Base-by-base conservation (phyloP, 1,140 invertebrate genomes). In the Ephestia elutella region DNA sequence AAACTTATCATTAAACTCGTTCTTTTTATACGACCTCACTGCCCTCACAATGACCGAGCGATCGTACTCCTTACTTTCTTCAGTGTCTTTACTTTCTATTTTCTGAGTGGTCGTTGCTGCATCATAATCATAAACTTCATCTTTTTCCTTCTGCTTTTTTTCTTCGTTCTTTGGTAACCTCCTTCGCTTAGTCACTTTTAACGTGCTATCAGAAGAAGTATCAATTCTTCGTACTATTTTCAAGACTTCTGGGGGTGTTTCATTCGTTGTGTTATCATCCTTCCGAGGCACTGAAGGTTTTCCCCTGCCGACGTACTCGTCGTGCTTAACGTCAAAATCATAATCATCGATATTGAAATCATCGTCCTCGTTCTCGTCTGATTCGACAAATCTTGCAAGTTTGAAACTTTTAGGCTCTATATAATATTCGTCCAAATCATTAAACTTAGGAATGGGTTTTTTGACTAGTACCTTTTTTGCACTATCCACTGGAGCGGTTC, bases 291-390 rank as follows among this genome's bases (percentile, higher is more conserved):
- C 68, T 13, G 78, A 51, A 13, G 75, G 80, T 54, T 87, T 87
- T 0, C 78, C 68, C 65, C 80, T 70, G 0, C 76, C 72, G n/a
- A 65, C 56, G 21, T 73, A 87, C 59, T 87, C 84, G 38, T 87
- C 84, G 50, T 85, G 84, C 60, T 80, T 78, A 0, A 84, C 62
- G 60, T 85, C 84, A 56, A 87, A 87, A 35, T 87, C 84, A 17
- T 87, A 87, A 53, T 87, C 84, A 32, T 82, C 73, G 15, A 85
- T 25, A 66, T 78, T 84, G 49, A 84, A 85, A 57, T 87, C 84
- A 63, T 85, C 82, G 21, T 87, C 84, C 68, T 87, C 84, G 25
- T 81, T 75, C 59, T 85, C 84, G 0, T 66, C 68, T 0, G 76
- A 80, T 48, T 84, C 82, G 25, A 56, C 49, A 4, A 60, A 59